Percentiles rank a stretch among this genome's conserved stretches.
phyloP scores from a whole-genome alignment of 2,113 vertebrate genomes.

The Bos javanicus region DNA sequence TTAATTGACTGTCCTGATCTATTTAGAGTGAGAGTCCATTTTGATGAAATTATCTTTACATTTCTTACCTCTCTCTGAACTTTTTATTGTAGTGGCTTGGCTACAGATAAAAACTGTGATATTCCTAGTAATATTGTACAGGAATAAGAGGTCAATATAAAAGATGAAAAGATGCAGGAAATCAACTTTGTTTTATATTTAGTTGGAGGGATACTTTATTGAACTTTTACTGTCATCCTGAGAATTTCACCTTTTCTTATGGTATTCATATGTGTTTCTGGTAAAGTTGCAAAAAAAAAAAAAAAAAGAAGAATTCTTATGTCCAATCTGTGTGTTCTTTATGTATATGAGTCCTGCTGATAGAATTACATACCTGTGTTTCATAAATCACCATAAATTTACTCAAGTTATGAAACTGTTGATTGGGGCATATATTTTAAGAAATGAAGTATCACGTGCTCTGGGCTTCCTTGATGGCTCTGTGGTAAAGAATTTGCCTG shows the following conservation, averaged over 20 bases:
- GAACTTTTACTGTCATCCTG: constrained; percentile 3
- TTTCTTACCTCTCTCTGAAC: background rate
- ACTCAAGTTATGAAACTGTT: background rate
- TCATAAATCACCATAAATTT: background rate
- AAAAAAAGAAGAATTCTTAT: background rate
- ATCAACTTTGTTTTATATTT: background rate
- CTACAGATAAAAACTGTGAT: background rate
- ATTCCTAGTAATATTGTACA: background rate
- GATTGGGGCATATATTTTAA: background rate
- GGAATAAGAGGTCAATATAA: background rate
- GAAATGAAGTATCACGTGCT: background rate
- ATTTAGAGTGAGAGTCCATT: constrained; percentile 57
- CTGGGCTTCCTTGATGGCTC: background rate
- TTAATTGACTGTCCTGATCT: constrained; percentile 60
- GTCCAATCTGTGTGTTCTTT: background rate
- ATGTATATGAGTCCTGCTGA: background rate
- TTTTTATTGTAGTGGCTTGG: constrained; percentile 15
- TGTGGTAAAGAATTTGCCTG: background rate
- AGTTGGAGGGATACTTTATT: background rate
- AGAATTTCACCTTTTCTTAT: background rate
- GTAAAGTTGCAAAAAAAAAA: background rate
- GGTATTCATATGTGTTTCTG: background rate
- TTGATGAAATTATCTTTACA: constrained; percentile 9
- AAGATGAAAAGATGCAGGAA: background rate
- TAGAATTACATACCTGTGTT: background rate